Evolutionary conservation across 2,113 vertebrate genomes (phyloP), one percentile per base, ranked within the genome.

Genomic region (Myrmecobius fasciatus): DNA sequence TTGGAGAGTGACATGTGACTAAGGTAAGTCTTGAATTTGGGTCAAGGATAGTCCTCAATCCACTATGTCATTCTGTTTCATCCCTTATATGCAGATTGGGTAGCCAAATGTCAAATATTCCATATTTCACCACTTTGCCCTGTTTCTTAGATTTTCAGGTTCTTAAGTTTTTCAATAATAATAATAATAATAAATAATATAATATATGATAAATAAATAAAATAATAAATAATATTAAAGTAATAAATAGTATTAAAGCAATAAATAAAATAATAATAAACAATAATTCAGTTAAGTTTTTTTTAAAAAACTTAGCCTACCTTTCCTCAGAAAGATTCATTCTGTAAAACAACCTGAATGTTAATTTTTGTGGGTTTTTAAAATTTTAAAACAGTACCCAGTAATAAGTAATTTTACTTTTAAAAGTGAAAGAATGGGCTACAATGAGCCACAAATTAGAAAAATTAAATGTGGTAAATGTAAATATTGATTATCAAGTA

Each of bases 161-260:
- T 91, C 53, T 43, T 52, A 91, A n/a, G 28, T 43, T 94, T 94
- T 52, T 47, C 52, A 43, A 51, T n/a, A n/a, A n/a, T n/a, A n/a
- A n/a, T n/a, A n/a, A n/a, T n/a, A n/a, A n/a, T n/a, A n/a, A n/a
- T n/a, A n/a, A n/a, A n/a, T n/a, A n/a, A n/a, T n/a, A n/a, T n/a
- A n/a, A n/a, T n/a, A n/a, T n/a, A n/a, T n/a, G n/a, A n/a, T n/a
- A n/a, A n/a, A n/a, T n/a, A n/a, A n/a, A n/a, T n/a, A n/a, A n/a
- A n/a, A n/a, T n/a, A n/a, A n/a, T n/a, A n/a, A n/a, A n/a, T n/a
- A n/a, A n/a, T n/a, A n/a, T n/a, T n/a, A n/a, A n/a, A n/a, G n/a
- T n/a, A n/a, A n/a, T n/a, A n/a, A n/a, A n/a, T n/a, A n/a, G n/a
- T n/a, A n/a, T n/a, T n/a, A n/a, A n/a, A n/a, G n/a, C n/a, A n/a